These are phyloP conservation scores for Seladonia tumulorum DNA, from an alignment of 2,888 invertebrate species.

Conservation along the genomic window DNA sequence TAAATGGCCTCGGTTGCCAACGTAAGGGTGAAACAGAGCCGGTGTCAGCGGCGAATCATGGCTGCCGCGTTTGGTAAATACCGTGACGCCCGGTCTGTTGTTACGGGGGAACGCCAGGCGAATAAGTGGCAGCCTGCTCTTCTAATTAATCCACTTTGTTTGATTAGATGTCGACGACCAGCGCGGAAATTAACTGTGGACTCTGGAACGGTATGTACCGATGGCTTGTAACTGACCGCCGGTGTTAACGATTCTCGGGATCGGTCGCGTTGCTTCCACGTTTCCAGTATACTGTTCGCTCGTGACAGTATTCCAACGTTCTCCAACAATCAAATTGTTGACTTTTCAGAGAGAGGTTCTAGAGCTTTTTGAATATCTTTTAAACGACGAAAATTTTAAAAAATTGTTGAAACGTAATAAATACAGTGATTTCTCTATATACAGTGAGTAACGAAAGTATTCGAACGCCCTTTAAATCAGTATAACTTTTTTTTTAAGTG, in stretches of 20 bases:
- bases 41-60: conserved; percentile 1
- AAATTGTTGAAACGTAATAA: too few species aligned
- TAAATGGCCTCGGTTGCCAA: background rate
- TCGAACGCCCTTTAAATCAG: too few species aligned
- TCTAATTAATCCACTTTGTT: conserved; percentile 45
- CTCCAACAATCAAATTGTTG: background rate
- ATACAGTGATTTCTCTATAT: too few species aligned
- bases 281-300: background rate
- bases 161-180: conserved; percentile 27
- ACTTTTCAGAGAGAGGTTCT: background rate
- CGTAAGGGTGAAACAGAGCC: background rate
- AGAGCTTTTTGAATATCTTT: too few species aligned
- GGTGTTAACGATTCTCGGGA: background rate
- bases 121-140: background rate
- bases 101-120: background rate
- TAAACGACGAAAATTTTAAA: too few species aligned
- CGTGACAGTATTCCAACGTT: background rate
- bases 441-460: too few species aligned
- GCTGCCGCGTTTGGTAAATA: conserved; percentile 6
- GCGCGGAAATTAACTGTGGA: conserved; percentile 29
- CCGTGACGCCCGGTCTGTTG: background rate
- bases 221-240: conserved; percentile 5
- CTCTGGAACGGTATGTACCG: background rate
- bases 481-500: too few species aligned
- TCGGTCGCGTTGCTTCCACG: background rate